phyloP scores from a whole-genome alignment of 2,888 invertebrate species.

The Heteromyza rotundicornis region DNA sequence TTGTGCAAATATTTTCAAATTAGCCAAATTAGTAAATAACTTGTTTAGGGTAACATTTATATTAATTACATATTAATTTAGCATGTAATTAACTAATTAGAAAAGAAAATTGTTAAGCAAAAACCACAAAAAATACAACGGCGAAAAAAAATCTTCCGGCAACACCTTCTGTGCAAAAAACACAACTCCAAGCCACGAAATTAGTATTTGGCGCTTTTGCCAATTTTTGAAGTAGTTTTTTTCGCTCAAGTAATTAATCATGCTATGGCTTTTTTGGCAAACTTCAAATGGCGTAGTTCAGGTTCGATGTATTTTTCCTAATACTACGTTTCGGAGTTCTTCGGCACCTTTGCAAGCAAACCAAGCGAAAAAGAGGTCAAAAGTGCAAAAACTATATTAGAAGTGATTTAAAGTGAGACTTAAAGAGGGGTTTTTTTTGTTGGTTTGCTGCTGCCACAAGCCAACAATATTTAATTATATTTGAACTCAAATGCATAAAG shows the following conservation, averaged over 20 bases:
- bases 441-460: too few relatives aligned
- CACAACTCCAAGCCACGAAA: not conserved
- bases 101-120: constrained; percentile 31
- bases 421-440: too few relatives aligned
- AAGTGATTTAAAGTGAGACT: too few relatives aligned
- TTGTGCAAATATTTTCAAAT: not conserved
- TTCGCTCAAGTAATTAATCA: not conserved
- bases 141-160: constrained; percentile 51
- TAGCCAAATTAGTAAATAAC: not conserved
- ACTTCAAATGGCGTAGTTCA: not conserved
- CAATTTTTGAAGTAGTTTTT: not conserved
- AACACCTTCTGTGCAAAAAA: constrained; percentile 43
- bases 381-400: not conserved
- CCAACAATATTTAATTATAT: too few relatives aligned
- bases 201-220: not conserved
- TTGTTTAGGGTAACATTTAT: constrained; percentile 11
- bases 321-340: too few relatives aligned
- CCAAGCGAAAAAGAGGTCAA: not conserved
- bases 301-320: not conserved
- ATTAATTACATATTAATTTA: constrained; percentile 51
- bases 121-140: constrained; percentile 32
- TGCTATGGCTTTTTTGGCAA: not conserved
- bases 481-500: too few relatives aligned
- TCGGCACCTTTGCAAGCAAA: too few relatives aligned
- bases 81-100: constrained; percentile 56